phyloP scores from a whole-genome alignment of 2,797 vertebrate genomes.

The Falco novaeseelandiae region DNA sequence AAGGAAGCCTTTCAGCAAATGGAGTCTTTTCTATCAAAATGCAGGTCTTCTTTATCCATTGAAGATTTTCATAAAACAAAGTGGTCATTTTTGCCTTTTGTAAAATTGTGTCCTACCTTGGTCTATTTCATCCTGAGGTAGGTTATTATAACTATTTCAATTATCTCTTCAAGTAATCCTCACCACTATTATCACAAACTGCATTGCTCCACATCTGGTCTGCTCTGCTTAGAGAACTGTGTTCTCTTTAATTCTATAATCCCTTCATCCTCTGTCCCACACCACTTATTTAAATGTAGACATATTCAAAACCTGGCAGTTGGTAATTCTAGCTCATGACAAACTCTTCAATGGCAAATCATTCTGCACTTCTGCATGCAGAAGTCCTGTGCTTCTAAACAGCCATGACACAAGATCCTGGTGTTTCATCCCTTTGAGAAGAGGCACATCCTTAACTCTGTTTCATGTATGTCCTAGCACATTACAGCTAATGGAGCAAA shows the following conservation, averaged over 20 bases:
- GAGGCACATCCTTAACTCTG: neutral
- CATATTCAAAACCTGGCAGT: neutral
- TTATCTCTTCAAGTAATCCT: neutral
- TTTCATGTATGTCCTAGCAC: neutral
- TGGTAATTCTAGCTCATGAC: neutral
- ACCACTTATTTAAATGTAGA: neutral
- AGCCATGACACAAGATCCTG: neutral
- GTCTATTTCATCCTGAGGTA: neutral
- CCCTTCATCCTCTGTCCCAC: neutral
- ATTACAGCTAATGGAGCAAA: neutral
- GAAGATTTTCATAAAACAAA: neutral
- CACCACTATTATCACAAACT: neutral
- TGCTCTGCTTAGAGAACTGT: neutral
- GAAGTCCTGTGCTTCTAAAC: neutral
- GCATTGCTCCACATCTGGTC: neutral
- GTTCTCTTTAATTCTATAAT: neutral
- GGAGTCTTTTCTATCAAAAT: neutral
- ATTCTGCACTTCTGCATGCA: neutral
- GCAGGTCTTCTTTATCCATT: neutral
- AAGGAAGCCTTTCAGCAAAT: neutral
- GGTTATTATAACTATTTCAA: neutral
- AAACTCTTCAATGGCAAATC: neutral
- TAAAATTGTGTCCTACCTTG: neutral
- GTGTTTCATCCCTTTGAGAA: neutral
- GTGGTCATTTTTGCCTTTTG: neutral